Percentiles rank a stretch among this genome's conserved stretches.
These are phyloP conservation scores for Lepidocyrtinus sp. DNA, from an alignment of 2,888 invertebrate genomes.

Conservation along the genomic window DNA sequence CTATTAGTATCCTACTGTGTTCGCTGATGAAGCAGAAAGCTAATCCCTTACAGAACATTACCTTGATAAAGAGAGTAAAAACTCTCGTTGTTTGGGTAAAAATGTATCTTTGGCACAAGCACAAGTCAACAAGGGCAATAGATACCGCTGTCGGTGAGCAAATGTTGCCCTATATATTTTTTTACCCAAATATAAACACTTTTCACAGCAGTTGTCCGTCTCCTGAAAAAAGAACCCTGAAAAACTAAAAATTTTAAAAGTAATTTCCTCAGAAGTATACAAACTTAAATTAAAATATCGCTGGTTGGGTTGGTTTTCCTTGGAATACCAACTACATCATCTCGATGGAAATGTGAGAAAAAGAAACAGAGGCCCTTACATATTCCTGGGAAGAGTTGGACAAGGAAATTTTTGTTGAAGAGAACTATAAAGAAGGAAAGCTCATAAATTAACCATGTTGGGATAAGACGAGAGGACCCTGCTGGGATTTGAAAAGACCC, in stretches of 20 bases:
- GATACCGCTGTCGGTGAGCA: slow-evolving; percentile 46
- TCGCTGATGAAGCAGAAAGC: slow-evolving; percentile 30
- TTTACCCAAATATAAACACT: slow-evolving; percentile 17
- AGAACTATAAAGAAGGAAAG: slow-evolving; percentile 61
- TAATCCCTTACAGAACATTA: neutral
- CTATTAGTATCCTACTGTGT: slow-evolving; percentile 40
- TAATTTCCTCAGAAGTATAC: slow-evolving; percentile 25
- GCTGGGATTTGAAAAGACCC: slow-evolving; percentile 68
- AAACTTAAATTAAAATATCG: slow-evolving; percentile 39
- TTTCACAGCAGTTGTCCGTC: slow-evolving; percentile 30
- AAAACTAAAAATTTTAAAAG: slow-evolving; percentile 39
- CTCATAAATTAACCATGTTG: slow-evolving; percentile 69
- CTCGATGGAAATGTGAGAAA: slow-evolving; percentile 21
- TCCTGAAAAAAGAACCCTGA: slow-evolving; percentile 1
- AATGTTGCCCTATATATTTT: slow-evolving; percentile 30
- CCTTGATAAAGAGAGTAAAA: too few relatives aligned
- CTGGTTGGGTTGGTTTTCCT: too few relatives aligned
- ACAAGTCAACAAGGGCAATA: slow-evolving; percentile 17
- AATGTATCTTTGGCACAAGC: neutral
- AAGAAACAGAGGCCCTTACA: slow-evolving; percentile 39
- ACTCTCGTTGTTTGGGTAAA: too few relatives aligned
- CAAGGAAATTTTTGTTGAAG: too few relatives aligned
- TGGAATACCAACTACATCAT: slow-evolving; percentile 22
- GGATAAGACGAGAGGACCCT: slow-evolving; percentile 66
- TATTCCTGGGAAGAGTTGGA: too few relatives aligned